Evolutionary conservation across 2,113 vertebrate species (phyloP), one percentile per base, ranked within the genome.

Genomic region (Hyperopisus bebe): DNA sequence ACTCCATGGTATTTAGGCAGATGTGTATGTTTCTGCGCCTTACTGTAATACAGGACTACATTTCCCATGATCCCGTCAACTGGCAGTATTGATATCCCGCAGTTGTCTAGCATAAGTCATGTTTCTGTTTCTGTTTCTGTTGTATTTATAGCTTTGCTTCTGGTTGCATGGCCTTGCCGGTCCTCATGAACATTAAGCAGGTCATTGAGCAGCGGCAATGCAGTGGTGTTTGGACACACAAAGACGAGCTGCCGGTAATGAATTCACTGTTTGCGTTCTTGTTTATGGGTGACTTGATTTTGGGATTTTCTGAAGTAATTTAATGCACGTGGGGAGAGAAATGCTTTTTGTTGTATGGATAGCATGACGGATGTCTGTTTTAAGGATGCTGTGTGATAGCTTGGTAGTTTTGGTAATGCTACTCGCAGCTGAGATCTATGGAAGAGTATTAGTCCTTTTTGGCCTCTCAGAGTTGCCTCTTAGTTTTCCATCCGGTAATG

Each of bases 151-250:
- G 97, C 92, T 98, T 98, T 92, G 97, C 97, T 1, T 97, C 97
- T 0, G 97, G 97, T 74, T 98, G 97, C 89, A 97, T 98, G 96
- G 97, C 97, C 0, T 92, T 98, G 90, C 97, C 97, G 0, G 97
- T 97, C 90, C 94, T 98, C 91, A 97, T 97, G 97, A 98, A 98
- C 95, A 97, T 98, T 93, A 98, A 97, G 92, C 97, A 97, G 70
- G 97, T 97, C 93, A 97, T 98, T 1, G 97, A 98, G 91, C 97
- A 98, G 95, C 94, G 97, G 90, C 97, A 97, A 92, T 98, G 97
- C 94, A 96, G 96, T 0, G 97, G 97, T 0, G 97, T 98, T 53
- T 98, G 97, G 97, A 97, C 97, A 44, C 97, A 98, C 91, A 97
- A 97, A 94, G 97, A 98, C 0, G 97, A 98, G 90, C 90, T 98